A percentile compares a stretch with the other conserved stretches of the same genome.
Conservation (phyloP, 23 tunicate genomes). For the Styela plicata region DNA sequence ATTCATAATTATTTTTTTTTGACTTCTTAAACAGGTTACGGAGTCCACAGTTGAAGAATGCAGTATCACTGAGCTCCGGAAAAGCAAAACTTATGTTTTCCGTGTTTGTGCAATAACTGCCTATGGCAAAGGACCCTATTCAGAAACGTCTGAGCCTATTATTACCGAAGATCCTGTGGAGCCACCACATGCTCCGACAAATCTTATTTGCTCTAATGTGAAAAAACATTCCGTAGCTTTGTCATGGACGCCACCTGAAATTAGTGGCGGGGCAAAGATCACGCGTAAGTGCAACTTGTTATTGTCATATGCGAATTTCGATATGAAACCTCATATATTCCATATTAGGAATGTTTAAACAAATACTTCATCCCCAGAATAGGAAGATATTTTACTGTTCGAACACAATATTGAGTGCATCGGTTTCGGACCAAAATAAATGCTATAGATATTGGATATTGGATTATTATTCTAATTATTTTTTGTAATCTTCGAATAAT, state of each 20-base stretch:
- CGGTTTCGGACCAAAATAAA: too few relatives aligned
- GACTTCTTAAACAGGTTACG: neutral
- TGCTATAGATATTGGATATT: too few relatives aligned
- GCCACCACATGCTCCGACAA: conserved; percentile 58
- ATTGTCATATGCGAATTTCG: too few relatives aligned
- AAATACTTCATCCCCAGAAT: too few relatives aligned
- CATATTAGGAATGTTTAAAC: too few relatives aligned
- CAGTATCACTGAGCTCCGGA: conserved; percentile 64
- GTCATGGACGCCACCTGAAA: conserved; percentile 78
- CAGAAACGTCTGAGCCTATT: conserved; percentile 52
- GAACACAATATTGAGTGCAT: too few relatives aligned
- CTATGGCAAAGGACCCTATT: conserved; percentile 74
- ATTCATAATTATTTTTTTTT: neutral
- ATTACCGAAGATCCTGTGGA: conserved; percentile 68
- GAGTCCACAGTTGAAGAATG: conserved; percentile 22
- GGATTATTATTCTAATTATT: too few relatives aligned
- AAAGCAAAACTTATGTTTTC: conserved; percentile 73
- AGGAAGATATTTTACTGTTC: too few relatives aligned
- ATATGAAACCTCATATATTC: too few relatives aligned
- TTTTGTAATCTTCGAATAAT: too few relatives aligned
- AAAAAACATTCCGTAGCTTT: conserved; percentile 66
- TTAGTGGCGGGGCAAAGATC: conserved; percentile 67
- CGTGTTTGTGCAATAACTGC: conserved; percentile 80
- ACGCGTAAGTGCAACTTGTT: conserved; percentile 63
- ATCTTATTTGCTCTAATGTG: conserved; percentile 64